Evolutionary conservation across 2,888 invertebrate genomes (phyloP), one percentile per base, ranked within the genome.

Genomic region (Trachelus troglodyta): DNA sequence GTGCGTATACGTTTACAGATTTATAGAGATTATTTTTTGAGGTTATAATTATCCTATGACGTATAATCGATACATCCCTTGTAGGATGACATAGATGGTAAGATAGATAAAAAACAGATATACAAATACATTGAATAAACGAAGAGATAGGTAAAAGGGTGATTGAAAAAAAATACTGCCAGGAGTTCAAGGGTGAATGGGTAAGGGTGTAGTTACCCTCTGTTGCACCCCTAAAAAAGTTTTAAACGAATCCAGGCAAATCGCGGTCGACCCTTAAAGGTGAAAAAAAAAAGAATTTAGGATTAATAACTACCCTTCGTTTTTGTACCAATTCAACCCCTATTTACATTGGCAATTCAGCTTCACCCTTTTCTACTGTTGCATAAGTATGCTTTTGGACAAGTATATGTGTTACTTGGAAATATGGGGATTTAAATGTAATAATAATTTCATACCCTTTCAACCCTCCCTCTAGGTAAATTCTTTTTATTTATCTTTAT

Each of bases 401-500:
- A 69, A 4, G 4, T 69, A 69, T 2, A 69, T n/a, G 6, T 0
- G 9, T n/a, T 15, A 15, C 40, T 40, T 15, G 15, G 2, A 40
- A 40, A 40, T 37, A 15, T 9, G 11, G 30, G 11, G n/a, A 6
- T 71, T 9, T 11, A 0, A 30, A 23, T 9, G 31, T 3, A 12
- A 31, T 15, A 15, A 71, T 11, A 30, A 6, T 71, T 30, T 71
- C 11, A 3, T n/a, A 12, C 9, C 0, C 71, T 11, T 30, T 4
- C 40, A 15, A 40, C 2, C 31, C 34, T 4, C 35, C 12, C 34
- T 77, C 73, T 73, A 75, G 37, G 76, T 76, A 79, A 79, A 79
- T 35, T 73, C 75, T 76, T 56, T 23, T 23, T 2, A 56, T 56
- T 56, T 23, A 56, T 9, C 23, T 6, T 56, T 9, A 23, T 56